Percentiles rank a stretch among this genome's conserved stretches.
Conservation (phyloP, 2,888 invertebrate genomes). For the Eupithecia subumbrata region DNA sequence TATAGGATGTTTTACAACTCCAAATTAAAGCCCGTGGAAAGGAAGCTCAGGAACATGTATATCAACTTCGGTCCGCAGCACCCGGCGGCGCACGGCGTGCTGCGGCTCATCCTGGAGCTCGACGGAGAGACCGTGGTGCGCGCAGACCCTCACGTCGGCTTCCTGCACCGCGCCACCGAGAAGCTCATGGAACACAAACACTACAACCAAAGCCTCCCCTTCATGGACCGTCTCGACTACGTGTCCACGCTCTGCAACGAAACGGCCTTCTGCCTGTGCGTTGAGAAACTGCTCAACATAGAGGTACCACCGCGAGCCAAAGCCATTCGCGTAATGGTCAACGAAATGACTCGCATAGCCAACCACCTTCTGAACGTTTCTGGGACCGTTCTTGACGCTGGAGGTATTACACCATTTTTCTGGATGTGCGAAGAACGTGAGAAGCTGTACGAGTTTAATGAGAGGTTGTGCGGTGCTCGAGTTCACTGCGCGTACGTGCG, state of each 20-base stretch:
- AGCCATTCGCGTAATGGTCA: constrained; percentile 90
- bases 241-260: constrained; percentile 94
- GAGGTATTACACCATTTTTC: constrained; percentile 95
- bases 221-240: constrained; percentile 94
- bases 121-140: constrained; percentile 92
- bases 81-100: constrained; percentile 95
- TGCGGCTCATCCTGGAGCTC: constrained; percentile 90
- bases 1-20: constrained; percentile 66
- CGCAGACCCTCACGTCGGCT: constrained; percentile 93
- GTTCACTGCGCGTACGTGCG: constrained; percentile 93
- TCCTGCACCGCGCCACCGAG: constrained; percentile 94
- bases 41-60: constrained; percentile 85
- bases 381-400: constrained; percentile 91
- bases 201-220: constrained; percentile 92
- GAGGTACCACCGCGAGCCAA: constrained; percentile 90
- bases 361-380: constrained; percentile 92
- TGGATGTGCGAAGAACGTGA: constrained; percentile 96
- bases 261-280: constrained; percentile 89
- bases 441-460: constrained; percentile 93
- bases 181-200: constrained; percentile 96
- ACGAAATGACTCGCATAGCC: constrained; percentile 90
- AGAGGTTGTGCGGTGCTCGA: constrained; percentile 92
- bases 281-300: constrained; percentile 92
- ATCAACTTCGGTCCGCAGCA: constrained; percentile 96
- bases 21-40: constrained; percentile 77